phyloP scores from a whole-genome alignment of 2,888 invertebrate species.

The Leptothorax acervorum region DNA sequence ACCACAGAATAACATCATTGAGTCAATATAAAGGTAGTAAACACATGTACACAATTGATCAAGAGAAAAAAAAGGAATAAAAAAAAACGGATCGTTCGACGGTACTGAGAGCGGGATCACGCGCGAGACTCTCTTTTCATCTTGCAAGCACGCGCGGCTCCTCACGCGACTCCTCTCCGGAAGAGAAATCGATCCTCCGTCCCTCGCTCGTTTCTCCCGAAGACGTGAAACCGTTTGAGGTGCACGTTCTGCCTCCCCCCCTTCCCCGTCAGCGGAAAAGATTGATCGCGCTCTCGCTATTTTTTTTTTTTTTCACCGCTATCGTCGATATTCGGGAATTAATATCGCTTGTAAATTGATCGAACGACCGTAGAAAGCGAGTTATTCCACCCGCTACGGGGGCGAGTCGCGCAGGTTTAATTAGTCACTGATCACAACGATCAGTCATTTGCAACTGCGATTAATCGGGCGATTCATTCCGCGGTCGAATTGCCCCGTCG shows the following conservation, averaged over 20 bases:
- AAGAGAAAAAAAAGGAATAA: slow-evolving; percentile 50
- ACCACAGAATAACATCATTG: slow-evolving; percentile 84
- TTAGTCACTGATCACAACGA: slow-evolving; percentile 43
- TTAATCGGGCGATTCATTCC: slow-evolving; percentile 33
- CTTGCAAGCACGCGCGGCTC: not conserved
- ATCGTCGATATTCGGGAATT: slow-evolving; percentile 15
- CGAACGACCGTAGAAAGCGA: slow-evolving; percentile 1
- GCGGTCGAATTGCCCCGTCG: slow-evolving; percentile 10
- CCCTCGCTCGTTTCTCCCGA: slow-evolving; percentile 26
- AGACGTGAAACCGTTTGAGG: slow-evolving; percentile 5
- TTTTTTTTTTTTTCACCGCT: not conserved
- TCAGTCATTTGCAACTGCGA: slow-evolving; percentile 51
- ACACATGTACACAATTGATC: slow-evolving; percentile 80
- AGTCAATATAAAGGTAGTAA: slow-evolving; percentile 82
- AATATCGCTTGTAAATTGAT: slow-evolving; percentile 33
- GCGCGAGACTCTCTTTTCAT: slow-evolving; percentile 24
- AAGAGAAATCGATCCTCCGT: slow-evolving; percentile 22
- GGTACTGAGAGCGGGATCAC: slow-evolving; percentile 30
- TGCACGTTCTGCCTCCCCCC: slow-evolving; percentile 18
- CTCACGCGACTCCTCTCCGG: slow-evolving; percentile 1
- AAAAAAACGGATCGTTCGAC: slow-evolving; percentile 56
- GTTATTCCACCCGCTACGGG: not conserved
- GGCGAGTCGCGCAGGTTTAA: slow-evolving; percentile 19
- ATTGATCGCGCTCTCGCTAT: slow-evolving; percentile 27
- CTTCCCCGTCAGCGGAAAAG: slow-evolving; percentile 6